A percentile compares a stretch with the other conserved stretches of the same genome.
These are phyloP conservation scores for Hirtodrosophila duncani DNA, from an alignment of 2,888 invertebrate species.

Conservation along the genomic window DNA sequence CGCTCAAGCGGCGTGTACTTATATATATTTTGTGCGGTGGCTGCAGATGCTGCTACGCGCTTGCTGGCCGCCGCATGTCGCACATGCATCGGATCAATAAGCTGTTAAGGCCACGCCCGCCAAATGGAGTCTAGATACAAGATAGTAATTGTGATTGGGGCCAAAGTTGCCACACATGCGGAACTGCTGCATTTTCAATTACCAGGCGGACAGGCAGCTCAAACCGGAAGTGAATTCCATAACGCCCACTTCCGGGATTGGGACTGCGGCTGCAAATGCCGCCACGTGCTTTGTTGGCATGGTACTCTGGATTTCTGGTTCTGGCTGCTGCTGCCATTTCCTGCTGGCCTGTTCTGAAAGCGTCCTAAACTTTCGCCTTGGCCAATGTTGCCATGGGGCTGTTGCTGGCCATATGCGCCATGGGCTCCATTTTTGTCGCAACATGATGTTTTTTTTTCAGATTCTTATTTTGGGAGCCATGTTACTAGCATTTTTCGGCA, in stretches of 20 bases:
- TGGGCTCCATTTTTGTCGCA: slow-evolving; percentile 9
- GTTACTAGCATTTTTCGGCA: slow-evolving; percentile 27
- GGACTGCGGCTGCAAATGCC: not conserved
- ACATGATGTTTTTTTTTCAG: slow-evolving; percentile 3
- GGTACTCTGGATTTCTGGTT: no score
- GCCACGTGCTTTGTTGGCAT: not conserved
- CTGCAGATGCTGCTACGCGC: slow-evolving; percentile 8
- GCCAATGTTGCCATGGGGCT: slow-evolving; percentile 64
- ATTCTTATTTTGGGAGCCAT: slow-evolving; percentile 15
- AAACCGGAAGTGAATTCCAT: slow-evolving; percentile 72
- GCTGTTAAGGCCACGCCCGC: slow-evolving; percentile 60
- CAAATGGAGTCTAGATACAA: slow-evolving; percentile 1
- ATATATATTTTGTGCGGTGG: slow-evolving; percentile 4
- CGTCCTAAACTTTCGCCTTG: slow-evolving; percentile 62
- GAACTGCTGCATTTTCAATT: slow-evolving; percentile 74
- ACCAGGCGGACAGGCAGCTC: slow-evolving; percentile 63
- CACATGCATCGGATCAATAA: slow-evolving; percentile 68
- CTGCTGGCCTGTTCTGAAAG: slow-evolving; percentile 29
- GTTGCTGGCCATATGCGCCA: slow-evolving; percentile 27
- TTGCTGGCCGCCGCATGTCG: slow-evolving; percentile 51
- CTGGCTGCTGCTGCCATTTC: slow-evolving; percentile 17
- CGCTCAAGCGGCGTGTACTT: slow-evolving; percentile 24
- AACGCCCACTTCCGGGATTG: slow-evolving; percentile 56
- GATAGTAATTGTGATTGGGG: slow-evolving; percentile 11
- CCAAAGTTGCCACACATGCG: slow-evolving; percentile 62